A percentile compares a stretch with the other conserved stretches of the same genome.
Conservation (phyloP, 2,797 vertebrate species). For the Thunnus albacares region DNA sequence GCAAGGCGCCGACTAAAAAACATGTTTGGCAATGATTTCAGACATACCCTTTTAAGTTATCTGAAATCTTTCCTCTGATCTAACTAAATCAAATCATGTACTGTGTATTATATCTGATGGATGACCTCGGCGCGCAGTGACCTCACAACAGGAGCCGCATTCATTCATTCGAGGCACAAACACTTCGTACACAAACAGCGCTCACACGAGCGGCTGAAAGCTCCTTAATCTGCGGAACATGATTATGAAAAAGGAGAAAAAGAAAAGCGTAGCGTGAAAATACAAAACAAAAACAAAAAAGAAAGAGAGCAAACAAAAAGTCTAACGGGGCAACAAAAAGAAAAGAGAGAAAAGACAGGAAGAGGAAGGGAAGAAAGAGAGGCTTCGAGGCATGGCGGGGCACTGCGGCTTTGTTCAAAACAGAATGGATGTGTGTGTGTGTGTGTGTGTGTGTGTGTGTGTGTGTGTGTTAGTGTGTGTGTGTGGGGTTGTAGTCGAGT, state of each 20-base stretch:
- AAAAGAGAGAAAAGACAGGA: conserved; percentile 63
- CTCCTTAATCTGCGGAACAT: conserved; percentile 37
- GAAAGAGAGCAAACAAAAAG: conserved; percentile 48
- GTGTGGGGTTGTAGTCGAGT: conserved; percentile 19
- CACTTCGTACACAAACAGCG: conserved; percentile 18
- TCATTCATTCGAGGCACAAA: conserved; percentile 25
- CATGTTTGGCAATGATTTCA: background rate
- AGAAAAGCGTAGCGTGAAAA: conserved; percentile 45
- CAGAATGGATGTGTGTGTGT: conserved; percentile 33
- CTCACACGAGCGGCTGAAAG: conserved; percentile 22
- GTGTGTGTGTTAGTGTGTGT: conserved; percentile 42
- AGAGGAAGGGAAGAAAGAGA: conserved; percentile 51
- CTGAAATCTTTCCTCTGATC: conserved; percentile 17
- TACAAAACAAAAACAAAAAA: conserved; percentile 15
- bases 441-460: conserved; percentile 38
- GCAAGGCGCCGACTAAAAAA: background rate
- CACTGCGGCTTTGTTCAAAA: conserved; percentile 63
- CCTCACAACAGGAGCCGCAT: conserved; percentile 5
- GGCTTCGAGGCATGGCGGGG: conserved; percentile 29
- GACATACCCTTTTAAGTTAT: conserved; percentile 1
- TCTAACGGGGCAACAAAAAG: conserved; percentile 7
- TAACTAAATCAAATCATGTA: conserved; percentile 1
- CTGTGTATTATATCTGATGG: conserved; percentile 6
- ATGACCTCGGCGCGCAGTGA: background rate
- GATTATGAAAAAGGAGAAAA: conserved; percentile 43